A percentile compares a stretch with the other conserved stretches of the same genome.
phyloP scores from a whole-genome alignment of 2,888 invertebrate species.

The Notodonta ziczac region DNA sequence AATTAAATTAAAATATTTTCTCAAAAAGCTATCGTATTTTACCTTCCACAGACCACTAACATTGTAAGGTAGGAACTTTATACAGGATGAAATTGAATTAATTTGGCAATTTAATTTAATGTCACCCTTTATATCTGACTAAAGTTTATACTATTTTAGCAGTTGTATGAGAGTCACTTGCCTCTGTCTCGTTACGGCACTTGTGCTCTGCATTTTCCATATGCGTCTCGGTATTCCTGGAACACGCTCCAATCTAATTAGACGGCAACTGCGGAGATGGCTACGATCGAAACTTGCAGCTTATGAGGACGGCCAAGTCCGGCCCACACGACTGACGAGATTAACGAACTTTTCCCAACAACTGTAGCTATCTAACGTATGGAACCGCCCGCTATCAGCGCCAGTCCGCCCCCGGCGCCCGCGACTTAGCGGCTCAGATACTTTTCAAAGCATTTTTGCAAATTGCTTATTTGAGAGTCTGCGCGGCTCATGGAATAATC shows the following conservation, averaged over 20 bases:
- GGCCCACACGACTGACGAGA: slow-evolving; percentile 60
- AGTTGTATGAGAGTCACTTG: slow-evolving; percentile 26
- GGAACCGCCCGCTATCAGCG: slow-evolving; percentile 26
- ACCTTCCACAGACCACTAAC: not conserved
- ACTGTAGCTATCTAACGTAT: slow-evolving; percentile 29
- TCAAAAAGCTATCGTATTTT: slow-evolving; percentile 16
- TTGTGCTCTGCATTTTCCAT: slow-evolving; percentile 45
- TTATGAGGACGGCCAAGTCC: slow-evolving; percentile 56
- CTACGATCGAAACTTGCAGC: slow-evolving; percentile 66
- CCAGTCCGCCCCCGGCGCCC: slow-evolving; percentile 22
- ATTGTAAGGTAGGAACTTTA: not conserved
- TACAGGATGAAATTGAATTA: no score
- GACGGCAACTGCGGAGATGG: slow-evolving; percentile 60
- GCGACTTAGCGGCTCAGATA: slow-evolving; percentile 23
- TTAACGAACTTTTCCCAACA: slow-evolving; percentile 62
- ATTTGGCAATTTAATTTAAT: no score
- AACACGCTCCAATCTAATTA: slow-evolving; percentile 71
- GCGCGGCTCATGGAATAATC: slow-evolving; percentile 54
- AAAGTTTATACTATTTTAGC: not conserved
- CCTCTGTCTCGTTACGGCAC: slow-evolving; percentile 37
- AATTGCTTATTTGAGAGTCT: slow-evolving; percentile 53
- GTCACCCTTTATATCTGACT: not conserved
- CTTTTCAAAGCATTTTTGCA: slow-evolving; percentile 43
- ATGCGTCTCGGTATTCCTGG: slow-evolving; percentile 34
- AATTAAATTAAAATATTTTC: slow-evolving; percentile 38